phyloP scores from a whole-genome alignment of 2,888 invertebrate species.

The Zele albiditarsus region DNA sequence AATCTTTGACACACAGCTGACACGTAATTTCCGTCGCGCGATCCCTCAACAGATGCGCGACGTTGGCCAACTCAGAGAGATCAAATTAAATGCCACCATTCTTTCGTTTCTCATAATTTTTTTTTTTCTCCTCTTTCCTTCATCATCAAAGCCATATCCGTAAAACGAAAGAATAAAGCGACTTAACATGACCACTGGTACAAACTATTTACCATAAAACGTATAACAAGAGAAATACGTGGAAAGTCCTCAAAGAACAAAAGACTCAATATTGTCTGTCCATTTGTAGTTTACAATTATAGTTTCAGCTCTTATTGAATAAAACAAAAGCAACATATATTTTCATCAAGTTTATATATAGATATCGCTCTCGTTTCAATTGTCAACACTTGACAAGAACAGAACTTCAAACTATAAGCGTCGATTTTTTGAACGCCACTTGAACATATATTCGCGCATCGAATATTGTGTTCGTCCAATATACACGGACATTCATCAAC shows the following conservation, averaged over 20 bases:
- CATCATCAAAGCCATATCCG: not conserved
- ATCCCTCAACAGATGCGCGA: constrained; percentile 42
- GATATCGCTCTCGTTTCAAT: not conserved
- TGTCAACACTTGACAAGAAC: not conserved
- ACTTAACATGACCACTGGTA: not conserved
- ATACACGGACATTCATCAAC: not conserved
- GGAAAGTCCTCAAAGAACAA: not conserved
- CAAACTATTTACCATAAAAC: not conserved
- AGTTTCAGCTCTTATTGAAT: not conserved
- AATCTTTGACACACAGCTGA: constrained; percentile 60
- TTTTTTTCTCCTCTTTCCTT: not conserved
- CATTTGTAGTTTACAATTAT: not conserved
- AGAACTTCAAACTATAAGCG: not conserved
- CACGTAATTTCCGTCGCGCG: constrained; percentile 60
- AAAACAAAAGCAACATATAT: not conserved
- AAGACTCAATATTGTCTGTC: not conserved
- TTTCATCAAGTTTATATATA: not conserved
- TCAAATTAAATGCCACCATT: constrained; percentile 38
- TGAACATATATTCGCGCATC: not conserved
- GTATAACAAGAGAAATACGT: not conserved
- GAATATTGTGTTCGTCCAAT: constrained; percentile 5
- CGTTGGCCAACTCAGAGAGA: constrained; percentile 30
- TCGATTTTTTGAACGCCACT: not conserved
- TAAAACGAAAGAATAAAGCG: not conserved
- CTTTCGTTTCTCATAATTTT: not conserved